Percentiles rank a stretch among this genome's conserved stretches.
These are phyloP conservation scores for Coccyzus lansbergi DNA, from an alignment of 2,797 vertebrate species.

Conservation along the genomic window DNA sequence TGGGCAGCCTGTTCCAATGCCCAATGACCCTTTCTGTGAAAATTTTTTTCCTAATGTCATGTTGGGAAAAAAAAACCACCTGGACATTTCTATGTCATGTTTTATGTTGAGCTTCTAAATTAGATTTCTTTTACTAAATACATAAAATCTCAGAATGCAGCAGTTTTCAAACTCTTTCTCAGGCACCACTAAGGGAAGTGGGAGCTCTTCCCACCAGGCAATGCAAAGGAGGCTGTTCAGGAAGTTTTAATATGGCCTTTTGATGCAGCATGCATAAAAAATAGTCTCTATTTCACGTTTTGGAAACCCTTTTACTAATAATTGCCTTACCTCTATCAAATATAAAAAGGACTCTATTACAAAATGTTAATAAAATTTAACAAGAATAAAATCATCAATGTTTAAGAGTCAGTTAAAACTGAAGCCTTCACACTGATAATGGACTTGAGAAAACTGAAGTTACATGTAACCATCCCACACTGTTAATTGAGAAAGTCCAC, in stretches of 20 bases:
- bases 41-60: no score
- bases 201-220: neutral
- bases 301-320: neutral
- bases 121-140: neutral
- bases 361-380: neutral
- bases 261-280: neutral
- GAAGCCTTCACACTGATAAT: neutral
- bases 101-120: neutral
- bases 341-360: neutral
- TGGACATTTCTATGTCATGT: neutral
- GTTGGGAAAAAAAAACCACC: neutral
- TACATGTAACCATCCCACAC: neutral
- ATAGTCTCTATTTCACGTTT: neutral
- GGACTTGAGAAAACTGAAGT: neutral
- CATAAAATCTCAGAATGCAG: neutral
- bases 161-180: neutral
- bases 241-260: neutral
- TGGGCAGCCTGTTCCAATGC: no score
- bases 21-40: no score
- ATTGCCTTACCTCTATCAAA: neutral
- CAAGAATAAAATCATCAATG: neutral
- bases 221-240: neutral
- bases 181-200: neutral
- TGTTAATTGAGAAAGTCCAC: neutral
- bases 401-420: neutral